A percentile compares a stretch with the other conserved stretches of the same genome.
phyloP scores from a whole-genome alignment of 2,797 vertebrate species.

The Cygnus olor region DNA sequence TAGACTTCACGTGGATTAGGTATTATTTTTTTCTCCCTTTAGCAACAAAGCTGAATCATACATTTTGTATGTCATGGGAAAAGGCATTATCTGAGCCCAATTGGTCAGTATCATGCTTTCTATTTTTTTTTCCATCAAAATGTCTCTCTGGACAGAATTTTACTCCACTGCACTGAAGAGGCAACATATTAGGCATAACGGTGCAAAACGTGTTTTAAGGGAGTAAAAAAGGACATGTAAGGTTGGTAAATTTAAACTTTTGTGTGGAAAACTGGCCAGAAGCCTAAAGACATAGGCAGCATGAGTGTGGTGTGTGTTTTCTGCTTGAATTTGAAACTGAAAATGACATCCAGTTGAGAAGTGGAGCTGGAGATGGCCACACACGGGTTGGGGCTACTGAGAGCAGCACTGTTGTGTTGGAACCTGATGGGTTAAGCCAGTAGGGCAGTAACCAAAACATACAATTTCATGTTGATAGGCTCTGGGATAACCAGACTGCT shows the following conservation, averaged over 20 bases:
- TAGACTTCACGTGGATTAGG: not conserved
- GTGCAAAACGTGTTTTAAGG: not conserved
- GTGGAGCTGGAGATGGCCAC: not conserved
- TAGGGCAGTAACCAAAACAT: not conserved
- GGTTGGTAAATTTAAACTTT: not conserved
- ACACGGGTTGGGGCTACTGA: not conserved
- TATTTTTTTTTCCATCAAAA: not conserved
- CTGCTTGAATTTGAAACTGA: not conserved
- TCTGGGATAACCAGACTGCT: not conserved
- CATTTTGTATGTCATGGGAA: not conserved
- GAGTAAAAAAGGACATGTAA: not conserved
- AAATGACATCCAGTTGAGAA: not conserved
- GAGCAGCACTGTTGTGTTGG: not conserved
- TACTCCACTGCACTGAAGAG: not conserved
- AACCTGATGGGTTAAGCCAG: not conserved
- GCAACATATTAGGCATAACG: accelerated
- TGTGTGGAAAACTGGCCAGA: not conserved
- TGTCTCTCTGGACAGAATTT: not conserved
- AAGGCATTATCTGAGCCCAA: not conserved
- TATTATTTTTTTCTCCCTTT: not conserved
- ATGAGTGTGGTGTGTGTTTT: not conserved
- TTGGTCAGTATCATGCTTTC: not conserved
- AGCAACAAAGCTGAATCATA: not conserved
- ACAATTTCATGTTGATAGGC: not conserved
- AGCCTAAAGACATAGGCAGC: not conserved